phyloP scores from a whole-genome alignment of 2,888 invertebrate genomes.

The Ormyrus labotus region DNA sequence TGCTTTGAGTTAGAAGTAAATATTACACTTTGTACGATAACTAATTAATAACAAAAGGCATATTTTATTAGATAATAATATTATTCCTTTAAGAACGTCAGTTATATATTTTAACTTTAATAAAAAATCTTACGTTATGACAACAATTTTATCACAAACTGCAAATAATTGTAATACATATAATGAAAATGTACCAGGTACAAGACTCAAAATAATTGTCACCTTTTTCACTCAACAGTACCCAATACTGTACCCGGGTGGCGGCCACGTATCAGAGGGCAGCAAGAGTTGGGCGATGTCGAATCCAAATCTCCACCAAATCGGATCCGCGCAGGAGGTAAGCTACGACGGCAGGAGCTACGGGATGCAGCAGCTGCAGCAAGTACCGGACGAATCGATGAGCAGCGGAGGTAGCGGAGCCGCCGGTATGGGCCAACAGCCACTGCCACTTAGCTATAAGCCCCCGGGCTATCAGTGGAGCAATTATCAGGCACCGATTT shows the following conservation, averaged over 20 bases:
- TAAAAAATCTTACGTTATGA: too few relatives aligned
- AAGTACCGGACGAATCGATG: conserved; percentile 64
- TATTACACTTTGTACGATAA: too few relatives aligned
- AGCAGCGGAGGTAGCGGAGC: neutral
- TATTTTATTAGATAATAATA: too few relatives aligned
- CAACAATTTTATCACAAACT: too few relatives aligned
- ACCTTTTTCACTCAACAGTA: conserved; percentile 4
- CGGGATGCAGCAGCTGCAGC: conserved; percentile 71
- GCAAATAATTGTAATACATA: too few relatives aligned
- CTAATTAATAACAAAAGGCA: too few relatives aligned
- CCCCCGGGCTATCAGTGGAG: conserved; percentile 39
- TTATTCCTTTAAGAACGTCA: too few relatives aligned
- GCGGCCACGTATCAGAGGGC: conserved; percentile 12
- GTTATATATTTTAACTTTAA: too few relatives aligned
- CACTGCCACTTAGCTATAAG: conserved; percentile 43
- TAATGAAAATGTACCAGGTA: too few relatives aligned
- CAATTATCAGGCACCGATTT: conserved; percentile 41
- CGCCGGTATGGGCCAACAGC: conserved; percentile 10
- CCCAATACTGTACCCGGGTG: conserved; percentile 36
- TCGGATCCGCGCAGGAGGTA: conserved; percentile 7
- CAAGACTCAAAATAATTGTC: too few relatives aligned
- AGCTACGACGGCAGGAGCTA: conserved; percentile 15
- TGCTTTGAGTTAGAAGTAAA: too few relatives aligned
- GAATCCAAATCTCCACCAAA: conserved; percentile 24
- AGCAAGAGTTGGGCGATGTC: conserved; percentile 24